Evolutionary conservation across 2,888 invertebrate species (phyloP), one percentile per base, ranked within the genome.

Genomic region (Drosophila lacicola): DNA sequence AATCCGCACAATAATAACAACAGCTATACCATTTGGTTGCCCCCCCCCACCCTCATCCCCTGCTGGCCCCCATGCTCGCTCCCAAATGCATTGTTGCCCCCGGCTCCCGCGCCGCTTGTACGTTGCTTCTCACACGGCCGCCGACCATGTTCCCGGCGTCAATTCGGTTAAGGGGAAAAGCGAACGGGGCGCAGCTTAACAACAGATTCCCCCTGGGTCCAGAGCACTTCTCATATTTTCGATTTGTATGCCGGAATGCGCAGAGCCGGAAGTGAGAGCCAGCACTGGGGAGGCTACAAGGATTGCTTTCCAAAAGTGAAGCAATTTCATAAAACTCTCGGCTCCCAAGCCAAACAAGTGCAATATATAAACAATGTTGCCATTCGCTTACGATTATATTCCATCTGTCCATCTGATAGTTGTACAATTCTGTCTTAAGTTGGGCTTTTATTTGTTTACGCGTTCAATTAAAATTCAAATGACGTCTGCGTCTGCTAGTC

Each of bases 201-300:
- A 69, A 37, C 51, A 45, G 54, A 55, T 60, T 64, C 76, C 64
- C 62, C 41, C n/a, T 25, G 78, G 74, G n/a, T 29, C 39, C 19
- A 57, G 41, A 60, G 73, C 47, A 67, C 44, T 62, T 61, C 47
- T 77, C 73, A 72, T 77, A 67, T 72, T 77, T 67, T 77, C 78
- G 62, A 77, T 66, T 66, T 53, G 39, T 53, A 42, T 25, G 17
- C 17, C 2, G 17, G 17, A 17, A 17, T 17, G 25, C 9, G 25
- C 25, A n/a, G 47, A 46, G 4, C 25, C n/a, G 13, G 37, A 44
- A 47, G 10, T 25, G 34, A 34, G 36, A 9, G 14, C 19, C 36
- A 36, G 13, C 19, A 5, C 42, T 11, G 42, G 46, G 19, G 55
- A 19, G 5, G n/a, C 25, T 2, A 25, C n/a, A 49, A 33, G 39